These are phyloP conservation scores for Aphaenogaster rudis DNA, from an alignment of 1,140 invertebrate genomes.

Conservation along the genomic window DNA sequence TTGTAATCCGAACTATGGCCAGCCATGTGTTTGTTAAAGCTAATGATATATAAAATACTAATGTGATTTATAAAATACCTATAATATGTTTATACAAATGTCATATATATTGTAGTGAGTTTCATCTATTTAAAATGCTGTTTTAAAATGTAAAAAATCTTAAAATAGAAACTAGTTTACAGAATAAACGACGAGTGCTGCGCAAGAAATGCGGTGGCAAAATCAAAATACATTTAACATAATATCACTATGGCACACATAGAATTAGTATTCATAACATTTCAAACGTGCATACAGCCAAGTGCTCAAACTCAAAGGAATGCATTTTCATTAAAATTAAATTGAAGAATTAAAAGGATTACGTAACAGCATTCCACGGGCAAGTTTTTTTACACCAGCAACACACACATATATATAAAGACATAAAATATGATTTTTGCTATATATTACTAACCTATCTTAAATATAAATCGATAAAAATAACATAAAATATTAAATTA, in stretches of 20 bases:
- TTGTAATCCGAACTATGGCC: not conserved
- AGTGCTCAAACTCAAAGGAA: conserved; percentile 47
- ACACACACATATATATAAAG: not conserved
- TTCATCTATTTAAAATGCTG: conserved; percentile 4
- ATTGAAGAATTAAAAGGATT: conserved; percentile 34
- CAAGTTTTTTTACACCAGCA: not conserved
- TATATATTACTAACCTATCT: not conserved
- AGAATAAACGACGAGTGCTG: conserved; percentile 3
- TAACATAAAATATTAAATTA: not conserved
- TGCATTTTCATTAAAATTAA: conserved; percentile 30
- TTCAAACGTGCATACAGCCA: conserved; percentile 51
- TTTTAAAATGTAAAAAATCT: conserved; percentile 18
- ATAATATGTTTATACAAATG: conserved; percentile 25
- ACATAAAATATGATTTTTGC: not conserved
- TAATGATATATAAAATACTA: conserved; percentile 30
- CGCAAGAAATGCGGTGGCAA: conserved; percentile 16
- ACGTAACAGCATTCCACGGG: conserved; percentile 4
- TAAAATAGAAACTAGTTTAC: not conserved
- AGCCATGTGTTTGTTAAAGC: conserved; percentile 17
- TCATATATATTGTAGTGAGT: conserved; percentile 26
- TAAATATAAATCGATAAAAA: conserved; percentile 18
- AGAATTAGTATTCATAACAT: conserved; percentile 42
- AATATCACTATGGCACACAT: conserved; percentile 37
- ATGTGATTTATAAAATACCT: conserved; percentile 29
- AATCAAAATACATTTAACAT: conserved; percentile 37